Conservation (phyloP, 2,888 invertebrate species). For the Hirtodrosophila duncani region DNA sequence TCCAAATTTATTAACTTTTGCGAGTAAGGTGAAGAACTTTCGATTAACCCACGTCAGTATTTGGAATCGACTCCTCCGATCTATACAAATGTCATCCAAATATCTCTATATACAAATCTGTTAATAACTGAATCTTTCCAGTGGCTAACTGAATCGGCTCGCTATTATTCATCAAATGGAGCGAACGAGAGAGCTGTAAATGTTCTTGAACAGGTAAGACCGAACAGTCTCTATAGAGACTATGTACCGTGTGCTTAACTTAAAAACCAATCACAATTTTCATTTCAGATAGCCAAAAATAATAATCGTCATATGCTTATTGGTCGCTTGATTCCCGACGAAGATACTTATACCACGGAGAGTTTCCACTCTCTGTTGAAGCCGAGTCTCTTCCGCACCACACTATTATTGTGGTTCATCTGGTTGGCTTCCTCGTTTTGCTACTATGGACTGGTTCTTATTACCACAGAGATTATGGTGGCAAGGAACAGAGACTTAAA, state of each 20-base stretch:
- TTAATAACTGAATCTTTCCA: too few relatives aligned
- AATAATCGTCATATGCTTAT: constrained; percentile 94
- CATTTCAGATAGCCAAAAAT: constrained; percentile 79
- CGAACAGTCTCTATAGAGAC: too few relatives aligned
- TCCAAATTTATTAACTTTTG: too few relatives aligned
- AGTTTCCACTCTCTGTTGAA: constrained; percentile 86
- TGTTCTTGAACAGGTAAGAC: constrained; percentile 87
- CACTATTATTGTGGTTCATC: constrained; percentile 93
- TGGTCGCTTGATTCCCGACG: constrained; percentile 90
- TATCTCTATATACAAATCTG: too few relatives aligned
- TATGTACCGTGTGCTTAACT: too few relatives aligned
- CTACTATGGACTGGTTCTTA: constrained; percentile 95
- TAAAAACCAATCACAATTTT: too few relatives aligned
- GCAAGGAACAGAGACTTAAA: constrained; percentile 72
- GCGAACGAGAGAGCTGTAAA: constrained; percentile 91
- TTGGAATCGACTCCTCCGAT: too few relatives aligned
- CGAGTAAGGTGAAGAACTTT: too few relatives aligned
- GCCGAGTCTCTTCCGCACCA: constrained; percentile 90
- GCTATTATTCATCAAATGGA: constrained; percentile 92
- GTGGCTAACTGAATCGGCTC: constrained; percentile 97
- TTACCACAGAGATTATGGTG: constrained; percentile 93
- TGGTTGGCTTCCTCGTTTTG: constrained; percentile 97
- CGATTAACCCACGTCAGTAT: too few relatives aligned
- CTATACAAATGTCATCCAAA: neutral
- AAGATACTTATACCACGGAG: constrained; percentile 82